Percentiles rank a stretch among this genome's conserved stretches.
These are phyloP conservation scores for Limnephilus lunatus DNA, from an alignment of 2,888 invertebrate genomes.

Conservation along the genomic window DNA sequence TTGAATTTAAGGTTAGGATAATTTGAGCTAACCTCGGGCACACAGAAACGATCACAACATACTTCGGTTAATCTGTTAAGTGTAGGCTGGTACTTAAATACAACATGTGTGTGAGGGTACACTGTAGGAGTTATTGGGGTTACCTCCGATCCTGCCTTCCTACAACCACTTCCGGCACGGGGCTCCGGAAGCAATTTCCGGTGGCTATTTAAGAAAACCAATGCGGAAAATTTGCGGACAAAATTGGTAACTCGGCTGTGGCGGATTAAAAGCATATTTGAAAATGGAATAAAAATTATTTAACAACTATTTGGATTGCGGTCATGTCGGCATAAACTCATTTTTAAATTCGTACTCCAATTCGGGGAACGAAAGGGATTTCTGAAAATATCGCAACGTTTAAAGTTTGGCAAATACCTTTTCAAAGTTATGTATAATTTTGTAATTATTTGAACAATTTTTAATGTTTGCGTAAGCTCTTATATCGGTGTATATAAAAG, in stretches of 20 bases:
- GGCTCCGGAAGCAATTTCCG: constrained; percentile 48
- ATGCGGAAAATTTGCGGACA: constrained; percentile 44
- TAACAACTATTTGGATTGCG: not conserved
- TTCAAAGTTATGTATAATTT: not conserved
- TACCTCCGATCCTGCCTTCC: constrained; percentile 7
- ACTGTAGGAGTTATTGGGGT: not conserved
- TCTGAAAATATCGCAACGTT: not conserved
- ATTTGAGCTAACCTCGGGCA: no score
- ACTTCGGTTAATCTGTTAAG: not conserved
- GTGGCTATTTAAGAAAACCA: constrained; percentile 42
- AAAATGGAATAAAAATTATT: not conserved
- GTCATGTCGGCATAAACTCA: not conserved
- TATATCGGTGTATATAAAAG: no score
- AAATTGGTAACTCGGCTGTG: not conserved
- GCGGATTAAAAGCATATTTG: constrained; percentile 14
- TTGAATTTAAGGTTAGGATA: no score
- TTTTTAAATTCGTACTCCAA: not conserved
- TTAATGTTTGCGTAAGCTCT: not conserved
- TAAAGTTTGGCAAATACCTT: not conserved
- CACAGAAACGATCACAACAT: no score
- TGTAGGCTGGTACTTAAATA: not conserved
- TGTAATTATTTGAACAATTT: not conserved
- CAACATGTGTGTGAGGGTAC: not conserved
- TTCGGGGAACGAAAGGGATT: not conserved
- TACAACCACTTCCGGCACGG: constrained; percentile 29